These are phyloP conservation scores for Dromococcyx pavoninus DNA, from an alignment of 2,797 vertebrate genomes.

Conservation along the genomic window DNA sequence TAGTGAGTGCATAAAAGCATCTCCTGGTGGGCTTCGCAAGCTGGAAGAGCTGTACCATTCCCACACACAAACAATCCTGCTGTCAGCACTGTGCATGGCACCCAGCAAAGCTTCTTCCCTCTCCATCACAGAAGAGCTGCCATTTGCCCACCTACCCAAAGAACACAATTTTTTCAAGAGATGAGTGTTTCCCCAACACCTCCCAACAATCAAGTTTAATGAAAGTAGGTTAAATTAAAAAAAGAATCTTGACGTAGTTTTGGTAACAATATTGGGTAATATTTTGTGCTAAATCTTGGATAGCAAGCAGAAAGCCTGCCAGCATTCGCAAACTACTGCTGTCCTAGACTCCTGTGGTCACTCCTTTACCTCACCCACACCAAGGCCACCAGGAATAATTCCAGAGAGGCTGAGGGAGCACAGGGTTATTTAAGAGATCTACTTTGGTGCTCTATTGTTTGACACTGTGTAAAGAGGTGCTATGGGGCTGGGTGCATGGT, in stretches of 20 bases:
- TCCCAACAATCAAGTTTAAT: neutral
- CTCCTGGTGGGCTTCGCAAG: neutral
- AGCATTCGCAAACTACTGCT: neutral
- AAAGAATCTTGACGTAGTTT: conserved; percentile 11
- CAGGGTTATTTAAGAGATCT: neutral
- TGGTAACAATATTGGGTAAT: neutral
- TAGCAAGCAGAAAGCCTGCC: conserved; percentile 6
- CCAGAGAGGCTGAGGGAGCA: neutral
- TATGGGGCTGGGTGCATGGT: accelerated
- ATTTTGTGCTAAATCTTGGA: neutral
- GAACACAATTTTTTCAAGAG: neutral
- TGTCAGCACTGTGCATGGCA: neutral
- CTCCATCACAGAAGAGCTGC: neutral
- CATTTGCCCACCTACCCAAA: conserved; percentile 27
- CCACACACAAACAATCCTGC: neutral
- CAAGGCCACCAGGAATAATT: neutral
- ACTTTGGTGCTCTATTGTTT: neutral
- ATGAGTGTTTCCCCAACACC: conserved; percentile 32
- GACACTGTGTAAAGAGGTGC: neutral
- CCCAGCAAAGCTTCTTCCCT: neutral
- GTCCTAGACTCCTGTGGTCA: neutral
- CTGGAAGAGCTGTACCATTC: neutral
- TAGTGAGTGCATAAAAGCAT: neutral
- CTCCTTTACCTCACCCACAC: neutral
- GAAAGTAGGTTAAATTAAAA: conserved; percentile 40